phyloP scores from a whole-genome alignment of 2,113 vertebrate species.

The Calidris pugnax region DNA sequence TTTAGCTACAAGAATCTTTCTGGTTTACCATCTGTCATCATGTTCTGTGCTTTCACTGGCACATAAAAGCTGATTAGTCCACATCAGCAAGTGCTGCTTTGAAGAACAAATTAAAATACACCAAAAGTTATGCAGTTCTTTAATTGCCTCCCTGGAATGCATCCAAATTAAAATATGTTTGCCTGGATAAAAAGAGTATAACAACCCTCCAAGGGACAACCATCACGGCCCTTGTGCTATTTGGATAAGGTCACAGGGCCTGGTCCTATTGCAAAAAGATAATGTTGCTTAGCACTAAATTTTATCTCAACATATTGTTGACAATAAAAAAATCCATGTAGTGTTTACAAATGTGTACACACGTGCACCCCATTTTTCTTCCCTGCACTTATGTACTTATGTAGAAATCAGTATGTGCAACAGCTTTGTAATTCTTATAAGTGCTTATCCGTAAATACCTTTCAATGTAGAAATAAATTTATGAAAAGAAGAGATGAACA shows the following conservation, averaged over 20 bases:
- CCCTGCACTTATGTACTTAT: background rate
- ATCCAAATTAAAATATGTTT: conserved; percentile 36
- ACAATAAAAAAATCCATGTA: background rate
- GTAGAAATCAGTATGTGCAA: background rate
- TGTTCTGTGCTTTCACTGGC: conserved; percentile 26
- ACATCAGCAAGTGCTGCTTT: conserved; percentile 34
- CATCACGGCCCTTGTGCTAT: background rate
- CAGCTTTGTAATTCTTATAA: background rate
- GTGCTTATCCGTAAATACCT: background rate
- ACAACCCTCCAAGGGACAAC: background rate
- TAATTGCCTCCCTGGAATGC: conserved; percentile 22
- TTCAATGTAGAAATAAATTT: background rate
- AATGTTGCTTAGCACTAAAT: background rate
- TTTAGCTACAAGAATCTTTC: conserved; percentile 40
- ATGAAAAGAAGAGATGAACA: background rate
- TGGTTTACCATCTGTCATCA: conserved; percentile 55
- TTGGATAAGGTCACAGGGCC: background rate
- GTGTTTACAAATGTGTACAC: background rate
- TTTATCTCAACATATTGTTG: background rate
- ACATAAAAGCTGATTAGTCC: conserved; percentile 53
- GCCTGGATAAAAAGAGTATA: background rate
- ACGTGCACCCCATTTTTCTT: background rate
- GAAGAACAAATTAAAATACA: conserved; percentile 52
- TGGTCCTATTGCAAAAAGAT: background rate
- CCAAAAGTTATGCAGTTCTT: conserved; percentile 11